A percentile compares a stretch with the other conserved stretches of the same genome.
phyloP scores from a whole-genome alignment of 1,140 invertebrate species.

The Pogonomyrmex californicus region DNA sequence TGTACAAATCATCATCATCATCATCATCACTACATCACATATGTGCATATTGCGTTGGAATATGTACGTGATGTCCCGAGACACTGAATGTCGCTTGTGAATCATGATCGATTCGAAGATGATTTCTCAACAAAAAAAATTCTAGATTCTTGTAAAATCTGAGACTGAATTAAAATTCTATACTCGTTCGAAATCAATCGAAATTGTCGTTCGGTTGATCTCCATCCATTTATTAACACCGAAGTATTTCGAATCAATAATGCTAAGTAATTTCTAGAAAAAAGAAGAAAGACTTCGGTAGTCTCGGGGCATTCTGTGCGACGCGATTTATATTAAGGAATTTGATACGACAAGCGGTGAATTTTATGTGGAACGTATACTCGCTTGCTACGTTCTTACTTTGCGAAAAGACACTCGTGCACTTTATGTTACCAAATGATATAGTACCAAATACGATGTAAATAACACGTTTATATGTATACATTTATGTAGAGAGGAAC shows the following conservation, averaged over 20 bases:
- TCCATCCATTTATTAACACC: not conserved
- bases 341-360: constrained; percentile 53
- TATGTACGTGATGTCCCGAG: not conserved
- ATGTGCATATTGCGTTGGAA: not conserved
- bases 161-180: not conserved
- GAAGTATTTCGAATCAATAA: not conserved
- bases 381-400: constrained; percentile 67
- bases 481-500: not conserved
- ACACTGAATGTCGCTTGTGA: not conserved
- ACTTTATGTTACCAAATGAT: constrained; percentile 81
- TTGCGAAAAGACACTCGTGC: constrained; percentile 54
- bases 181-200: not conserved
- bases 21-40: not conserved
- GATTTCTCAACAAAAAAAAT: not conserved
- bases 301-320: not conserved
- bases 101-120: not conserved
- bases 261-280: not conserved
- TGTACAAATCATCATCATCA: constrained; percentile 66
- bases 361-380: constrained; percentile 57
- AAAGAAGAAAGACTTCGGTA: not conserved
- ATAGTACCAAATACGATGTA: constrained; percentile 65
- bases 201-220: not conserved
- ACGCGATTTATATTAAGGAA: constrained; percentile 59
- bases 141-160: not conserved
- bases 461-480: constrained; percentile 57